Base-by-base conservation (phyloP, 2,888 invertebrate species). In the Itoplectis maculator region DNA sequence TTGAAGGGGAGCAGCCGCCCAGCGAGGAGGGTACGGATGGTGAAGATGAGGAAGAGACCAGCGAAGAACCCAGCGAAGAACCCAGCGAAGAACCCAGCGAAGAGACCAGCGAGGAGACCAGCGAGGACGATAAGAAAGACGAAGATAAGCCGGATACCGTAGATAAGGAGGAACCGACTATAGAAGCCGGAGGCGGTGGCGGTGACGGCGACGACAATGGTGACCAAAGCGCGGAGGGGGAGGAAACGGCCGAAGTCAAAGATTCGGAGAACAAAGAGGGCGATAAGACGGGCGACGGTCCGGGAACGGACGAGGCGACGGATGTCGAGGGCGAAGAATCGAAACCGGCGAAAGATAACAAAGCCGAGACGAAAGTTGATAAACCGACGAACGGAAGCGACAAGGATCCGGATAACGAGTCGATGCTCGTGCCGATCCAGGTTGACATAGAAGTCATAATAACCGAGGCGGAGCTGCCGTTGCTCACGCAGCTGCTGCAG, bases 1-100 rank as follows among this genome's bases (percentile, higher is more conserved):
- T 63, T 49, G 23, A 51, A 29, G 47, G 18, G 40, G 20, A 68
- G 35, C 7, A 47, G n/a, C 6, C 18, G 20, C 9, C 8, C 6
- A 9, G 0, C 5, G 18, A 1, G 18, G 69, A 35, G 7, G 35
- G 40, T n/a, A 29, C 20, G 11, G 15, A 42, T 18, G 8, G 20
- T 0, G 35, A 66, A 2, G 8, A 11, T 79, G 65, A 40, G 9
- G 68, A 35, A 35, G 54, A 45, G 35, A 37, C 56, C 20, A 68
- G n/a, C 8, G 20, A 20, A 47, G 59, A 37, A n/a, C n/a, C n/a
- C 2, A 70, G n/a, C 2, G 68, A 40, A 23, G 68, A 59, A 11
- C 73, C 68, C 78, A 61, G 49, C 63, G 77, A 73, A 72, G 63
- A 69, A 51, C n/a, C 3, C n/a, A n/a, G 11, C 45, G n/a, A 3